These are phyloP conservation scores for Forbesichthys agassizii DNA, from an alignment of 2,113 vertebrate species.

Conservation along the genomic window DNA sequence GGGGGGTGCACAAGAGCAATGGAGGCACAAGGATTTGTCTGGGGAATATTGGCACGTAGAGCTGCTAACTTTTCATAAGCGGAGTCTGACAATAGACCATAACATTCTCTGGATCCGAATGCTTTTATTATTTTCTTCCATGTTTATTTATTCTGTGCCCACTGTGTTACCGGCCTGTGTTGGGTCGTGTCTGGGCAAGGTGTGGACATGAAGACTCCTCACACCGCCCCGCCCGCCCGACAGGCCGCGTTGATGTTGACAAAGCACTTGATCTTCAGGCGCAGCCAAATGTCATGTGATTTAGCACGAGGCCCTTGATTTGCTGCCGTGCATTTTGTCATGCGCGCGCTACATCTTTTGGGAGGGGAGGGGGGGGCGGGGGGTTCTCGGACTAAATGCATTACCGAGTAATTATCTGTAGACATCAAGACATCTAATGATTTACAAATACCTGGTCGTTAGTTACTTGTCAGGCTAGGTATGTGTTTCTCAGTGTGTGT, in stretches of 20 bases:
- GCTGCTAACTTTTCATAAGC: no score
- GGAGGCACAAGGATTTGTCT: conserved; percentile 12
- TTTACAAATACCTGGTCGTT: not conserved
- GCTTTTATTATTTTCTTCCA: no score
- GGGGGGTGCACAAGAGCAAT: no score
- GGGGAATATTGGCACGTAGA: not conserved
- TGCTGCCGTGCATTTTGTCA: conserved; percentile 58
- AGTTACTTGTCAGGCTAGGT: conserved; percentile 13
- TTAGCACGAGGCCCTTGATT: conserved; percentile 61
- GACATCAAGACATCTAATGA: conserved; percentile 18
- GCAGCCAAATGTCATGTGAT: conserved; percentile 71
- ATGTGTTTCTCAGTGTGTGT: not conserved
- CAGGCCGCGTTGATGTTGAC: conserved; percentile 59
- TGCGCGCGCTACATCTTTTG: conserved; percentile 40
- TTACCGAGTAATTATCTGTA: conserved; percentile 46
- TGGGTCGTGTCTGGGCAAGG: no score
- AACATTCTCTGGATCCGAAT: no score
- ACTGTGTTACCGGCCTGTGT: no score
- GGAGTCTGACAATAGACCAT: no score
- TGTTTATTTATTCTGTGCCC: no score
- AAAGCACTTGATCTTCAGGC: conserved; percentile 77
- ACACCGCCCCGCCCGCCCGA: no score
- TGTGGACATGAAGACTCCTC: no score
- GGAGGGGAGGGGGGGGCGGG: conserved; percentile 24
- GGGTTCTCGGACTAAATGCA: conserved; percentile 47